A percentile compares a stretch with the other conserved stretches of the same genome.
These are phyloP conservation scores for Diglossa brunneiventris DNA, from an alignment of 2,113 vertebrate genomes.

Conservation along the genomic window DNA sequence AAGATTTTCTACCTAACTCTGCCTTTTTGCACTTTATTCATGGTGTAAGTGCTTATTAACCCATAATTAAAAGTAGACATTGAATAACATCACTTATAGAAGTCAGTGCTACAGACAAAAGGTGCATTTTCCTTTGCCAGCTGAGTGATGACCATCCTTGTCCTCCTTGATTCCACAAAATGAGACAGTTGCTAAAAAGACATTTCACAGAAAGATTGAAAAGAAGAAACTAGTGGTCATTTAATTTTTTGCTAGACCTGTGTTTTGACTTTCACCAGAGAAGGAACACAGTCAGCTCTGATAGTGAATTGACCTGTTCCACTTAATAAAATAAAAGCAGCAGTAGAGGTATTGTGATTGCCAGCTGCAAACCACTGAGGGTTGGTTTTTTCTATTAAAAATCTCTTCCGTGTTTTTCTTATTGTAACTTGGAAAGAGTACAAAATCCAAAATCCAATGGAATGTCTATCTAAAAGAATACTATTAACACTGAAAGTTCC, in stretches of 20 bases:
- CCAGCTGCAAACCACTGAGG: constrained; percentile 56
- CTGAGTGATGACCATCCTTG: not conserved
- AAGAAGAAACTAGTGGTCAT: not conserved
- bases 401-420: constrained; percentile 59
- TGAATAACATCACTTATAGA: not conserved
- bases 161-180: not conserved
- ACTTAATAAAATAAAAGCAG: constrained; percentile 29
- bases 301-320: not conserved
- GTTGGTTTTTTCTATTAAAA: constrained; percentile 63
- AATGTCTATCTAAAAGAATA: constrained; percentile 59
- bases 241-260: not conserved
- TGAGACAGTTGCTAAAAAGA: not conserved
- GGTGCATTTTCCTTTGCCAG: not conserved
- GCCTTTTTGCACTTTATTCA: not conserved
- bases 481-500: constrained; percentile 58
- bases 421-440: constrained; percentile 66
- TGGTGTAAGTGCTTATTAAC: not conserved
- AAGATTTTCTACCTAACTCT: not conserved
- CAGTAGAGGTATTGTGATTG: not conserved
- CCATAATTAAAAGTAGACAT: not conserved
- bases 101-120: not conserved
- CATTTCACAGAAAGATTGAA: not conserved
- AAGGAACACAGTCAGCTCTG: not conserved
- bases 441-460: constrained; percentile 60
- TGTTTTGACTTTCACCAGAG: not conserved